Conservation (phyloP, 2,888 invertebrate species). For the Falcaria lacertinaria region DNA sequence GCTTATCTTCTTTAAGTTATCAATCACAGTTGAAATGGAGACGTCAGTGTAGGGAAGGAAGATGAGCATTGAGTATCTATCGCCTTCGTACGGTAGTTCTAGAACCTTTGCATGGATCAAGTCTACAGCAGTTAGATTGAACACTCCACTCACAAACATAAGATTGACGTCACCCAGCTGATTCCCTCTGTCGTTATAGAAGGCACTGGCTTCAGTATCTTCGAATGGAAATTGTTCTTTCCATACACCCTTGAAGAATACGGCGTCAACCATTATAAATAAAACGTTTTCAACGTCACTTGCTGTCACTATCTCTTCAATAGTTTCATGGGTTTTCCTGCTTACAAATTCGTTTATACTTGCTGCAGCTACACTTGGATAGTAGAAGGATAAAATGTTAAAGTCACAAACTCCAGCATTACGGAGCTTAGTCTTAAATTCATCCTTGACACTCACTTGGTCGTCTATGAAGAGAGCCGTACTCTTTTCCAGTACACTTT, state of each 20-base stretch:
- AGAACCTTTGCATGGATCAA: constrained; percentile 43
- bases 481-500: constrained; percentile 42
- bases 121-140: constrained; percentile 29
- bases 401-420: constrained; percentile 38
- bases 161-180: constrained; percentile 52
- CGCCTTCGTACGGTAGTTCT: constrained; percentile 55
- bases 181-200: constrained; percentile 44
- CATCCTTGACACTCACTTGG: constrained; percentile 26
- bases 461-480: constrained; percentile 48
- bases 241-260: constrained; percentile 65
- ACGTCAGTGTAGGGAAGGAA: constrained; percentile 76
- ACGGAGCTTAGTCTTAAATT: constrained; percentile 29
- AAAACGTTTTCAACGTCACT: constrained; percentile 40
- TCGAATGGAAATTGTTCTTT: constrained; percentile 35
- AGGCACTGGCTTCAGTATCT: constrained; percentile 44
- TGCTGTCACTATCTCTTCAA: constrained; percentile 50
- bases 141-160: constrained; percentile 40
- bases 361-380: constrained; percentile 31
- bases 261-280: constrained; percentile 50
- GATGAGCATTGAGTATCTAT: constrained; percentile 81
- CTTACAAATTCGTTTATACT: constrained; percentile 52
- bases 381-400: constrained; percentile 35
- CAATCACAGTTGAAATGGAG: constrained; percentile 60
- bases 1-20: constrained; percentile 64
- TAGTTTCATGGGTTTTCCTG: constrained; percentile 44